phyloP scores from a whole-genome alignment of 2,113 vertebrate species.

The Platichthys flesus region DNA sequence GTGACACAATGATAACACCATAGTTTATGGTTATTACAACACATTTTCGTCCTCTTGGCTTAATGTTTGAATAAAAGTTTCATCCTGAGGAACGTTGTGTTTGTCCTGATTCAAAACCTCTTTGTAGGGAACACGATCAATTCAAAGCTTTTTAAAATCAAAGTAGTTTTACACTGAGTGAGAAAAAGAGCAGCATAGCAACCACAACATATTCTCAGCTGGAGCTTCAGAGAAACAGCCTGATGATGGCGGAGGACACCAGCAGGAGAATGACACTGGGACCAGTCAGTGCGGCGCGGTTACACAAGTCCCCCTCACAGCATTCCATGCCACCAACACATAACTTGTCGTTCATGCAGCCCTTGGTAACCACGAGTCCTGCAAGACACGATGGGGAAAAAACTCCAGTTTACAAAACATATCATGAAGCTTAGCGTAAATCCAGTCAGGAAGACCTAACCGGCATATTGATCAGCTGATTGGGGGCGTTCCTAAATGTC shows the following conservation, averaged over 20 bases:
- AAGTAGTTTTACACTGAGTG: not conserved
- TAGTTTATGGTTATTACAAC: no score
- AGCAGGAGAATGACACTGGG: slow-evolving; percentile 53
- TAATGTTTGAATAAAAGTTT: no score
- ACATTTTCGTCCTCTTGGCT: no score
- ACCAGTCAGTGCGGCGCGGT: slow-evolving; percentile 26
- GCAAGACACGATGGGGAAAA: slow-evolving; percentile 8
- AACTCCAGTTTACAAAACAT: no score
- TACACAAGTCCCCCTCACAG: slow-evolving; percentile 67
- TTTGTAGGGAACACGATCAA: no score
- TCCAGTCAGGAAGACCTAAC: no score
- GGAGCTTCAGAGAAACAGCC: slow-evolving; percentile 40
- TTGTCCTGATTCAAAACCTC: no score
- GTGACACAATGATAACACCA: not conserved
- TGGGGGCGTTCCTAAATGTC: no score
- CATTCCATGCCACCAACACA: slow-evolving; percentile 14
- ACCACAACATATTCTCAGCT: not conserved
- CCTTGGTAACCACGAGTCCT: slow-evolving; percentile 47
- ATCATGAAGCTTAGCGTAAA: no score
- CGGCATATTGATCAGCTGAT: no score
- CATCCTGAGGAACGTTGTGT: no score
- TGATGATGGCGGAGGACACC: slow-evolving; percentile 22
- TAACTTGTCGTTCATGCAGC: not conserved
- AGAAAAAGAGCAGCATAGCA: not conserved
- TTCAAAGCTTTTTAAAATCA: no score